Conservation (phyloP, 2,888 invertebrate species). For the Tetragnatha montana region DNA sequence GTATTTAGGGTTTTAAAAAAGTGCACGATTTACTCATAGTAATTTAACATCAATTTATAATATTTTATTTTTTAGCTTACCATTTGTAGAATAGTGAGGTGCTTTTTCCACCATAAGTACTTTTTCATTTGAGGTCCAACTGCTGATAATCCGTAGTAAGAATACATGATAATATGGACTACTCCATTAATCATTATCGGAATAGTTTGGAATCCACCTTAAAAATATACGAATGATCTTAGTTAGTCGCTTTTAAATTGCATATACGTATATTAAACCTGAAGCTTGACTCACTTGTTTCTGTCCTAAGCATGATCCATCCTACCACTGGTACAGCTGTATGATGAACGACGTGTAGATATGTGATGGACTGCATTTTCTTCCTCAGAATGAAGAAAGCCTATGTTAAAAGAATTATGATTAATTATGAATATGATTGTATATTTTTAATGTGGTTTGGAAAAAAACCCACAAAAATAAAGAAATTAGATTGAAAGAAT, state of each 20-base stretch:
- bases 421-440: neutral
- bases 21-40: too few species aligned
- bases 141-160: slow-evolving; percentile 77
- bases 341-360: slow-evolving; percentile 59
- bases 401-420: slow-evolving; percentile 16
- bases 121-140: slow-evolving; percentile 77
- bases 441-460: too few species aligned
- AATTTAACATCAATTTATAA: too few species aligned
- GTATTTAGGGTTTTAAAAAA: too few species aligned
- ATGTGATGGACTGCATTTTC: slow-evolving; percentile 33
- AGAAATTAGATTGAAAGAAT: too few species aligned
- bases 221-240: neutral
- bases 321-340: slow-evolving; percentile 43
- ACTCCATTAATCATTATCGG: slow-evolving; percentile 76
- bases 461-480: too few species aligned
- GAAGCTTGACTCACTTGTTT: slow-evolving; percentile 42
- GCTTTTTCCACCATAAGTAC: slow-evolving; percentile 78
- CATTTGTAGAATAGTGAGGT: slow-evolving; percentile 76
- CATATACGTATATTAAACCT: neutral
- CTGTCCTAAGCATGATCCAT: slow-evolving; percentile 57
- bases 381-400: slow-evolving; percentile 53
- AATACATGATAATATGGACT: slow-evolving; percentile 78
- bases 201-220: slow-evolving; percentile 57
- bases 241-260: neutral
- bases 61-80: slow-evolving; percentile 1